These are phyloP conservation scores for Siniperca obscura DNA, from an alignment of 2,797 vertebrate genomes.

Conservation along the genomic window DNA sequence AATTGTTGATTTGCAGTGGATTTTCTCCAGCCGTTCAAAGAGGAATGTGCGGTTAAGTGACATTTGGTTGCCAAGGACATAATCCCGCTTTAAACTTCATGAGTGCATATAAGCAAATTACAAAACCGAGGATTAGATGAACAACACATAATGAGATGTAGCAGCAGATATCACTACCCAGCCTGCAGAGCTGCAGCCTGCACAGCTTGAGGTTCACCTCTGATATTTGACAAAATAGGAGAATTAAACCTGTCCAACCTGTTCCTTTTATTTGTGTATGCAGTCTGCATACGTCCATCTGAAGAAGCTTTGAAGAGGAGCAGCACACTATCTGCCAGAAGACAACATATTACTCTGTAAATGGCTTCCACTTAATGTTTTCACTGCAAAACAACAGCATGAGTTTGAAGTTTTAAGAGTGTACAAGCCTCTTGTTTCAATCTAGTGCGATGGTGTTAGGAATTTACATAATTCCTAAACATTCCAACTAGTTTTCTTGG, in stretches of 20 bases:
- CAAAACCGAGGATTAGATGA: constrained; percentile 78
- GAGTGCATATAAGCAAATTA: constrained; percentile 81
- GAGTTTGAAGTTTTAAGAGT: constrained; percentile 7
- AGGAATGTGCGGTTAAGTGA: constrained; percentile 66
- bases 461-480: constrained; percentile 56
- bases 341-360: not conserved
- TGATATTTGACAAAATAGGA: constrained; percentile 52
- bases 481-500: constrained; percentile 45
- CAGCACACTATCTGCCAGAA: not conserved
- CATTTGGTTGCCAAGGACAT: constrained; percentile 80
- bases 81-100: constrained; percentile 81
- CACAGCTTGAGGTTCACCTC: constrained; percentile 23
- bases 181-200: constrained; percentile 48
- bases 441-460: constrained; percentile 12
- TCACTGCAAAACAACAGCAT: constrained; percentile 18
- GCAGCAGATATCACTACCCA: constrained; percentile 65
- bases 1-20: constrained; percentile 62
- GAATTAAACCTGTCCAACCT: constrained; percentile 40
- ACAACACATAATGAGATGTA: constrained; percentile 75
- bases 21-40: constrained; percentile 62
- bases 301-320: constrained; percentile 22
- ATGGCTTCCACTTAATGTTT: not conserved
- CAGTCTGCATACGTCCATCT: not conserved
- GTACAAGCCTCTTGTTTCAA: not conserved
- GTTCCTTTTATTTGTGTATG: constrained; percentile 30